Evolutionary conservation across 53 echinoderm and acorn worm genomes (phyloP).

Genomic region (Stichopus horrens): DNA sequence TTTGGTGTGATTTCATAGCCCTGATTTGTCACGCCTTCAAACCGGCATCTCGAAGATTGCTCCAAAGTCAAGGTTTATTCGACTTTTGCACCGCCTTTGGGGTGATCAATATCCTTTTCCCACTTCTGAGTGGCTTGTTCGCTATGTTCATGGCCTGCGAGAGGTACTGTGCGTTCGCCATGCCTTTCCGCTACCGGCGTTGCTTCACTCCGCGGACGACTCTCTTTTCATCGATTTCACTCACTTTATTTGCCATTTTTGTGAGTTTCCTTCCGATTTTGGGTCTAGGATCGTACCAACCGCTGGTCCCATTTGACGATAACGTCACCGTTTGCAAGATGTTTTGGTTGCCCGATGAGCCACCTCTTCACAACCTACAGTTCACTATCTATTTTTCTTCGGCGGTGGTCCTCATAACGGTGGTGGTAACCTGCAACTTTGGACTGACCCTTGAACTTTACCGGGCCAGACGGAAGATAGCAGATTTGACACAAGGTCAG

Average conservation of each 20-base stretch:
- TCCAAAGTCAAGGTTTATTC: not conserved
- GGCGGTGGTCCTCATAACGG: not conserved
- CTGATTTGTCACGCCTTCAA: not conserved
- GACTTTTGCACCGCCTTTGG: slow-evolving; percentile 25
- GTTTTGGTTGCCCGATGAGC: slow-evolving; percentile 21
- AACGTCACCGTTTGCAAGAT: slow-evolving; percentile 4
- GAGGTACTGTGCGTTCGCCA: slow-evolving; percentile 11
- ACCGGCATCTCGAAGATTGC: too few relatives aligned
- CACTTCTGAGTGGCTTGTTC: slow-evolving; percentile 8
- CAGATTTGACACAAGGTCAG: slow-evolving; percentile 21
- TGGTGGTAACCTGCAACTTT: slow-evolving; percentile 20
- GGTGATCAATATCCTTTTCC: slow-evolving; percentile 18
- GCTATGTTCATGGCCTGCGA: slow-evolving; percentile 30
- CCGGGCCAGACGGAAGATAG: slow-evolving; percentile 4
- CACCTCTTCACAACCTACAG: slow-evolving; percentile 10
- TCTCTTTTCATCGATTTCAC: not conserved
- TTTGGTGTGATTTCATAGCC: slow-evolving; percentile 34
- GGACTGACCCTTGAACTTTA: not conserved
- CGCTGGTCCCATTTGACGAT: not conserved
- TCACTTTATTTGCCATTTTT: not conserved
- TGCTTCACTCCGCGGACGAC: slow-evolving; percentile 3
- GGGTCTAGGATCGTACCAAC: slow-evolving; percentile 12
- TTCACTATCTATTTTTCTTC: not conserved
- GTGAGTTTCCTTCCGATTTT: slow-evolving; percentile 18
- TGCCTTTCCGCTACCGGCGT: slow-evolving; percentile 4